These are phyloP conservation scores for Arctia plantaginis DNA, from an alignment of 2,888 invertebrate species.

Conservation along the genomic window DNA sequence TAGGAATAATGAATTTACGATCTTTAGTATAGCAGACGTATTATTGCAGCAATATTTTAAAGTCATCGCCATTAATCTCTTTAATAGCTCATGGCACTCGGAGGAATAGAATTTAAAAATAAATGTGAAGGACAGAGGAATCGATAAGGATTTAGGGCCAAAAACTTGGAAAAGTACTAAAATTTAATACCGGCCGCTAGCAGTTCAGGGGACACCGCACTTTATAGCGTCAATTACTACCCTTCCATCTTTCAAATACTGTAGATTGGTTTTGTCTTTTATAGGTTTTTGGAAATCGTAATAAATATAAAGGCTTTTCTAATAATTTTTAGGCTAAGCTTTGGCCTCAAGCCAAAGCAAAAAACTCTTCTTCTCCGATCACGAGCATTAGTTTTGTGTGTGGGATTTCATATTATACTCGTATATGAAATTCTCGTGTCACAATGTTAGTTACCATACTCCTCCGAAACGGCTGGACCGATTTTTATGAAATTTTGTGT, in stretches of 20 bases:
- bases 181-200: constrained; percentile 77
- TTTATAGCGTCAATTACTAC: constrained; percentile 82
- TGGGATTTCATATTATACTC: too few species aligned
- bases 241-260: constrained; percentile 78
- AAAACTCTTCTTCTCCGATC: constrained; percentile 23
- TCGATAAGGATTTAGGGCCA: constrained; percentile 73
- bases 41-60: constrained; percentile 46
- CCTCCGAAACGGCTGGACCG: too few species aligned
- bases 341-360: constrained; percentile 34
- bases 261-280: constrained; percentile 79
- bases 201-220: constrained; percentile 77
- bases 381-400: too few species aligned
- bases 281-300: constrained; percentile 71
- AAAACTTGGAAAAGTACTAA: constrained; percentile 77
- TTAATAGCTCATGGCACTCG: constrained; percentile 66
- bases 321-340: constrained; percentile 42
- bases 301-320: constrained; percentile 67
- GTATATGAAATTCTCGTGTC: too few species aligned
- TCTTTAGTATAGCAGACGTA: constrained; percentile 28
- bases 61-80: constrained; percentile 63
- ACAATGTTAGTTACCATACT: too few species aligned
- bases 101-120: constrained; percentile 70
- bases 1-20: constrained; percentile 15
- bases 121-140: constrained; percentile 67
- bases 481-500: too few species aligned